Conservation (phyloP, 2,888 invertebrate genomes). For the Steinernema carpocapsae region DNA sequence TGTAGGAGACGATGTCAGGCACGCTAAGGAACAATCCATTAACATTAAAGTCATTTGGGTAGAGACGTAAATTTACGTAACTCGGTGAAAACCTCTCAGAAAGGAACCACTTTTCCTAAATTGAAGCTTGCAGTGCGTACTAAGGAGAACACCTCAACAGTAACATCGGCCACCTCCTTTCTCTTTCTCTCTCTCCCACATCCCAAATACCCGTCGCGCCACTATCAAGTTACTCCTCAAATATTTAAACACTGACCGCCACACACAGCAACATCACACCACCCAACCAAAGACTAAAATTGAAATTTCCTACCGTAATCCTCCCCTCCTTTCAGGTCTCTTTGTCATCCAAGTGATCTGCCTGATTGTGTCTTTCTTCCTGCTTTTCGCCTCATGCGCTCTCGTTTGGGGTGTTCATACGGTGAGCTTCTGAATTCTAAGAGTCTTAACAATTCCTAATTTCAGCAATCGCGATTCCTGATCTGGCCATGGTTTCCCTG, state of each 20-base stretch:
- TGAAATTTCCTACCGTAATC: conserved; percentile 21
- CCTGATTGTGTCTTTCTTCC: conserved; percentile 67
- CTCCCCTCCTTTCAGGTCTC: conserved; percentile 56
- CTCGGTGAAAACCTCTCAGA: too few relatives aligned
- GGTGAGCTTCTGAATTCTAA: conserved; percentile 43
- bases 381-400: conserved; percentile 65
- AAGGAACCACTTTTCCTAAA: too few relatives aligned
- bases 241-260: background rate
- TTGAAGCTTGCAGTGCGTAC: too few relatives aligned
- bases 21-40: too few relatives aligned
- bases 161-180: too few relatives aligned
- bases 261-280: background rate
- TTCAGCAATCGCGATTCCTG: conserved; percentile 65
- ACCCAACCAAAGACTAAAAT: too few relatives aligned
- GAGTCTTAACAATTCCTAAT: conserved; percentile 8
- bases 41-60: too few relatives aligned
- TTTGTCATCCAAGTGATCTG: conserved; percentile 68
- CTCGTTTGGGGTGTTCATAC: conserved; percentile 68
- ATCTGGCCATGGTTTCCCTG: conserved; percentile 68
- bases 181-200: too few relatives aligned
- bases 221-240: background rate
- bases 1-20: too few relatives aligned
- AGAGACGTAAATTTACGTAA: too few relatives aligned
- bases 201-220: background rate
- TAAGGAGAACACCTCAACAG: too few relatives aligned